These are phyloP conservation scores for Morpho achilles DNA, from an alignment of 2,888 invertebrate genomes.

Conservation along the genomic window DNA sequence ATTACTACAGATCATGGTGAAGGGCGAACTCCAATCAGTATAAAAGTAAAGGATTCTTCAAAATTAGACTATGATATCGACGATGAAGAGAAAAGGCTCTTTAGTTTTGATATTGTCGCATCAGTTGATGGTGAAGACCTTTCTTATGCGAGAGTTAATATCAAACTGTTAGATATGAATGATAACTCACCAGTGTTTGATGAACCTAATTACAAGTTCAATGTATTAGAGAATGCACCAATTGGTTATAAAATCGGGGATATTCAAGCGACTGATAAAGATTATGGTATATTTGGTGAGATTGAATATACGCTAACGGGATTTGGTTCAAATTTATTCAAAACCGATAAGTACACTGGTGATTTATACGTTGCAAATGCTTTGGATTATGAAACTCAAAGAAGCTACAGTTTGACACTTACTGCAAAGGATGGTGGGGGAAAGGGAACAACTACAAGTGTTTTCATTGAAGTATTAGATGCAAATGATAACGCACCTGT, in stretches of 20 bases:
- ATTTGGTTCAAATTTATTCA: constrained; percentile 88
- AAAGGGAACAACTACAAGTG: constrained; percentile 83
- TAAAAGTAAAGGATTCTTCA: constrained; percentile 82
- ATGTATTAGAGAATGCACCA: constrained; percentile 82
- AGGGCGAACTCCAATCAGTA: constrained; percentile 86
- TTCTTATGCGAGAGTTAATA: constrained; percentile 80
- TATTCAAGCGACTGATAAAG: constrained; percentile 84
- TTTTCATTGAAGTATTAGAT: constrained; percentile 85
- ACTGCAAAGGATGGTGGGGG: constrained; percentile 91
- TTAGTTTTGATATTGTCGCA: constrained; percentile 84
- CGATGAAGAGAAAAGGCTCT: constrained; percentile 75
- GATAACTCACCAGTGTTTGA: constrained; percentile 88
- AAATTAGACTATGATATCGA: constrained; percentile 86
- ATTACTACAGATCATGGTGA: constrained; percentile 84
- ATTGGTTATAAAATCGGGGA: constrained; percentile 81
- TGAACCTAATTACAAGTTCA: constrained; percentile 81
- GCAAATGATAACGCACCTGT: constrained; percentile 88
- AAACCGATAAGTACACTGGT: constrained; percentile 82
- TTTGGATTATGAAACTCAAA: constrained; percentile 89
- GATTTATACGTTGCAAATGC: constrained; percentile 81
- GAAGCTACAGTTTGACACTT: constrained; percentile 87
- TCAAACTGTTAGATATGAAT: constrained; percentile 86
- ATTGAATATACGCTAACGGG: constrained; percentile 87
- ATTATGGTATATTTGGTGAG: constrained; percentile 85
- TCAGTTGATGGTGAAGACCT: constrained; percentile 75